Evolutionary conservation across 2,113 vertebrate species (phyloP).

Genomic region (Strix aluco): DNA sequence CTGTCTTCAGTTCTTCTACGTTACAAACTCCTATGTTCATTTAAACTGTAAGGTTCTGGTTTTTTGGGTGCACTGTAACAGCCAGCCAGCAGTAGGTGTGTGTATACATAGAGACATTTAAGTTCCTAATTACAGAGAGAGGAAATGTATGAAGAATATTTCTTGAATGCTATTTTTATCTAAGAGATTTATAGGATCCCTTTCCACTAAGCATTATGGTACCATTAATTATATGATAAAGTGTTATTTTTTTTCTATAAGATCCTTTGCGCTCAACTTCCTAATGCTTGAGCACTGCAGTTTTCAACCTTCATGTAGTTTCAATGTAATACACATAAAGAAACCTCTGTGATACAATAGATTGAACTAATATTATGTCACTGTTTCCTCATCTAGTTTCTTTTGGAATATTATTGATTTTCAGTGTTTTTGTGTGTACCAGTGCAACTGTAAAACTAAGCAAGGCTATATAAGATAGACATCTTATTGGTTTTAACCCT

Average conservation of each 20-base stretch:
- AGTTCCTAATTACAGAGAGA: background rate
- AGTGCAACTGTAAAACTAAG: background rate
- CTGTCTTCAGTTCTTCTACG: background rate
- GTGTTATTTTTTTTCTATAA: background rate
- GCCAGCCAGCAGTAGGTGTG: background rate
- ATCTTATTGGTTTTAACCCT: background rate
- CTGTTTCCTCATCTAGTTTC: background rate
- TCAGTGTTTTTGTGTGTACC: background rate
- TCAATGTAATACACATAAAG: background rate
- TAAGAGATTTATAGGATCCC: background rate
- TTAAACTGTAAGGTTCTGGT: background rate
- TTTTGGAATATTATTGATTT: background rate
- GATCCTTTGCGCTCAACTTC: background rate
- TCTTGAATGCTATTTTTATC: background rate
- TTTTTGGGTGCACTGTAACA: background rate
- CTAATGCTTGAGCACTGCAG: background rate
- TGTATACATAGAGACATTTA: background rate
- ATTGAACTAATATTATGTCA: background rate
- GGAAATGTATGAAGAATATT: background rate
- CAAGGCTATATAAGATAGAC: background rate
- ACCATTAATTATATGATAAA: background rate
- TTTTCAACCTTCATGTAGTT: background rate
- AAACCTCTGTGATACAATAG: background rate
- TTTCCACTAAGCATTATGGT: background rate
- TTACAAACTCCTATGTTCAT: background rate